Evolutionary conservation across 1,140 invertebrate genomes (phyloP).

Genomic region (Gryllus bimaculatus): DNA sequence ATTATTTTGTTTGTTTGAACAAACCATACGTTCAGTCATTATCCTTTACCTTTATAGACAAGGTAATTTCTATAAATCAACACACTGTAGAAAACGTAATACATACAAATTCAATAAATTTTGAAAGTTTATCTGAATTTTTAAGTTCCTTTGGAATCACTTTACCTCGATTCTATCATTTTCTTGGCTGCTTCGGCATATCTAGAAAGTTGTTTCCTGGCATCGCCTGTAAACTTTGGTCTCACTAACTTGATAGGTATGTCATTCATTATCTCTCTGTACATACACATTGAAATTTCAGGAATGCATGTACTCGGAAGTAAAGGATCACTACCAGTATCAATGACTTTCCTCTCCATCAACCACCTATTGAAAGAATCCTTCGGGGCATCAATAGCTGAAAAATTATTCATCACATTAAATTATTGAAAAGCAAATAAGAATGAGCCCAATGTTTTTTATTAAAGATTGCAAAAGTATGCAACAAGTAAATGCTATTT

Average conservation of each 20-base stretch:
- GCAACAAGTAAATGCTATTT: background rate
- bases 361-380: constrained; percentile 96
- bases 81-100: too few relatives aligned
- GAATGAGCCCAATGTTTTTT: too few relatives aligned
- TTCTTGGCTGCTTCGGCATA: constrained; percentile 96
- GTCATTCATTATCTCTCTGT: constrained; percentile 96
- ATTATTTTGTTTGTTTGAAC: too few relatives aligned
- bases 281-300: constrained; percentile 91
- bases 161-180: constrained; percentile 78
- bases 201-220: constrained; percentile 86
- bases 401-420: constrained; percentile 16
- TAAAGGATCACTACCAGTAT: constrained; percentile 77
- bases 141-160: background rate
- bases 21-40: too few relatives aligned
- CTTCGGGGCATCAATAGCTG: constrained; percentile 84
- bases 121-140: too few relatives aligned
- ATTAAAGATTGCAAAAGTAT: too few relatives aligned
- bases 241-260: constrained; percentile 92
- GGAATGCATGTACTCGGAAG: constrained; percentile 84
- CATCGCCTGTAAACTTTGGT: constrained; percentile 91
- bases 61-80: too few relatives aligned
- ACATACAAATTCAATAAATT: too few relatives aligned
- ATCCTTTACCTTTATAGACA: too few relatives aligned
- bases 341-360: constrained; percentile 88
- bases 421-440: background rate